These are phyloP conservation scores for Holothuria scabra DNA, from an alignment of 53 echinoderm and acorn worm genomes.

Conservation along the genomic window DNA sequence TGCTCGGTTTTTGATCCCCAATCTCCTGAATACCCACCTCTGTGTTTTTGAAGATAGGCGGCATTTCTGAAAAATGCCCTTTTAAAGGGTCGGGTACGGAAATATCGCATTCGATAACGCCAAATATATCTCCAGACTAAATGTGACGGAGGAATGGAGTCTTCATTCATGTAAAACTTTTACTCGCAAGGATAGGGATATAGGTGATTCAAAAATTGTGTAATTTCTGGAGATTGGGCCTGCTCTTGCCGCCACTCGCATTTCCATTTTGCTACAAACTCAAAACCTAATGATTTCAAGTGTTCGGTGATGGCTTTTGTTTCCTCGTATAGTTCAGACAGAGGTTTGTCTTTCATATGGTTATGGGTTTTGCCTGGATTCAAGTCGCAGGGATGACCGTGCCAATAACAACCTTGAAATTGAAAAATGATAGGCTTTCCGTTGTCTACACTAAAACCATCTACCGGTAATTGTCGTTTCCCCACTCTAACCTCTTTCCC, in stretches of 20 bases:
- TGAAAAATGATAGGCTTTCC: conserved; percentile 43
- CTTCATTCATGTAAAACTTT: conserved; percentile 3
- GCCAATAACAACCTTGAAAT: conserved; percentile 61
- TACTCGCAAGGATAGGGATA: conserved; percentile 17
- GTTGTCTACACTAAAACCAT: not conserved
- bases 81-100: conserved; percentile 39
- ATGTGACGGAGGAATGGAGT: conserved; percentile 8
- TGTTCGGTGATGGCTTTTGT: conserved; percentile 33
- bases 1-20: conserved; percentile 35
- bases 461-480: not conserved
- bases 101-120: conserved; percentile 45
- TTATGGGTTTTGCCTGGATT: conserved; percentile 1
- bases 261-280: conserved; percentile 38
- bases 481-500: conserved; percentile 51
- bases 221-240: not conserved
- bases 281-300: conserved; percentile 9
- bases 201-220: not conserved
- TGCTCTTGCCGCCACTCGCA: conserved; percentile 35
- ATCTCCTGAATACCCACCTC: conserved; percentile 53
- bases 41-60: conserved; percentile 56
- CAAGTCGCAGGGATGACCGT: conserved; percentile 45
- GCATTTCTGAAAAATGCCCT: conserved; percentile 58
- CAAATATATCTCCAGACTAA: conserved; percentile 19
- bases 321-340: not conserved
- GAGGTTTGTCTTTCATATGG: not conserved